Evolutionary conservation across 2,888 invertebrate species (phyloP), one percentile per base, ranked within the genome.

Genomic region (Troides oblongomaculatus): DNA sequence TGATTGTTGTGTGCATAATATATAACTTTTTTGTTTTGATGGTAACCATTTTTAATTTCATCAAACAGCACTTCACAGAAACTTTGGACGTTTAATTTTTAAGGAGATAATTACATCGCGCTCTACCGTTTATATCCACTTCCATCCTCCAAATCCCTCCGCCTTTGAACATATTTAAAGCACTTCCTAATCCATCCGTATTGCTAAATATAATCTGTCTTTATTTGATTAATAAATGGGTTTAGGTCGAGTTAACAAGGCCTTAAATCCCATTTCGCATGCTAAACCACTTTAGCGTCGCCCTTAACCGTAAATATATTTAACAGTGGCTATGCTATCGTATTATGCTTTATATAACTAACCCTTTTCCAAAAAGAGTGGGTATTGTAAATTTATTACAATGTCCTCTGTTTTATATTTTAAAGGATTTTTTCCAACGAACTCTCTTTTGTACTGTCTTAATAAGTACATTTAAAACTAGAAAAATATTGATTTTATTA

Each of bases 21-120:
- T 12, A 46, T 14, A 46, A 46, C 14, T 14, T 17, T 46, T 4
- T 14, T 43, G 43, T 43, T 43, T 43, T 10, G 43, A 43, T 43
- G 5, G 43, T 43, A 43, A 43, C 43, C 10, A 7, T 43, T 43
- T 43, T 43, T 43, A 43, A 43, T 10, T 43, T 66, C 53, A 66
- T 25, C 10, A 43, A 6, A 56, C 12, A 23, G 21, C n/a, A 66
- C 53, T 66, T 56, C 21, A 18, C 30, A 66, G 17, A 62, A 62
- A 62, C 57, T 36, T 62, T 43, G 8, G 6, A 30, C 30, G n/a
- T 67, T 62, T 58, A 62, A 67, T 67, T 67, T 67, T 67, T 67
- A 57, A 62, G 58, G 57, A 57, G 46, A 68, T 39, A 14, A 58
- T 62, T 46, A 57, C 57, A n/a, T 53, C 8, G 18, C 62, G 30